Conservation (phyloP, 2,888 invertebrate genomes). For the Galerucella calmariensis region DNA sequence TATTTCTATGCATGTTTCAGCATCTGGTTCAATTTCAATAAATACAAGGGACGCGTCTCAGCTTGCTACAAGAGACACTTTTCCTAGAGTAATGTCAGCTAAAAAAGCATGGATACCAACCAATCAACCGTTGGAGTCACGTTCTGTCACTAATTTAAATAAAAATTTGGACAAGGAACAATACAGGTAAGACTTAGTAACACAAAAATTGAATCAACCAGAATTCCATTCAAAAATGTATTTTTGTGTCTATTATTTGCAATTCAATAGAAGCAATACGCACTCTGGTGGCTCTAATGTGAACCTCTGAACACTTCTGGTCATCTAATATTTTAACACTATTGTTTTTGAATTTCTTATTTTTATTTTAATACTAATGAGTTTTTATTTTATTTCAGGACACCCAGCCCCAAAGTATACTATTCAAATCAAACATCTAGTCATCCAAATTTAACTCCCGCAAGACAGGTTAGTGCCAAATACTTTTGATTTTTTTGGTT, state of each 20-base stretch:
- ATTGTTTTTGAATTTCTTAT: too few species aligned
- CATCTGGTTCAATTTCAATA: conserved; percentile 63
- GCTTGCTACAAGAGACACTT: conserved; percentile 59
- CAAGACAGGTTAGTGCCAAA: conserved; percentile 58
- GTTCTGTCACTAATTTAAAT: conserved; percentile 54
- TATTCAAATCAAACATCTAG: conserved; percentile 56
- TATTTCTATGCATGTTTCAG: conserved; percentile 52
- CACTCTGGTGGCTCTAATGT: too few species aligned
- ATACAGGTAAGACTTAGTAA: conserved; percentile 38
- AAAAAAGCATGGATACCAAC: conserved; percentile 58
- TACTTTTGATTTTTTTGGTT: neutral
- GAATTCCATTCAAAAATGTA: too few species aligned
- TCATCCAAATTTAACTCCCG: conserved; percentile 60
- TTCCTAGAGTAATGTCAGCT: conserved; percentile 56
- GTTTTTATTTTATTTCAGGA: conserved; percentile 34
- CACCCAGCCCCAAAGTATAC: conserved; percentile 51
- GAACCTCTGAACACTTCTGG: too few species aligned
- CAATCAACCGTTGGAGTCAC: conserved; percentile 52
- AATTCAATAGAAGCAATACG: too few species aligned
- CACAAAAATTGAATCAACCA: too few species aligned
- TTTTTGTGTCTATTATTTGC: too few species aligned
- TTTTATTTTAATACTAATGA: too few species aligned
- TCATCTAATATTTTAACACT: too few species aligned
- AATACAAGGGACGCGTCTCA: conserved; percentile 57
- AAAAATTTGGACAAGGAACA: conserved; percentile 42